phyloP scores from a whole-genome alignment of 2,797 vertebrate genomes.

The Vultur gryphus region DNA sequence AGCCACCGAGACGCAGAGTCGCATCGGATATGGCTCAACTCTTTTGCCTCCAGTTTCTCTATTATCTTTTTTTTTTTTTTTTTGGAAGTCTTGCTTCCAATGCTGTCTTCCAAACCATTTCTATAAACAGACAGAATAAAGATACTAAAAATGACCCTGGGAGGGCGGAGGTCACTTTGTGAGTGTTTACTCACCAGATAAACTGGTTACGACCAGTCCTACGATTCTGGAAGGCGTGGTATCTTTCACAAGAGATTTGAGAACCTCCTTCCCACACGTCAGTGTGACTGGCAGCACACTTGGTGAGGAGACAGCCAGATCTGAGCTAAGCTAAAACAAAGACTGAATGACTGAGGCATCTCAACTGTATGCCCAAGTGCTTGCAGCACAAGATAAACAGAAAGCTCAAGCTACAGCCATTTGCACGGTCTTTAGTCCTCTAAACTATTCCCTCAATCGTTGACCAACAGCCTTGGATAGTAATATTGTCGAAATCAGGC shows the following conservation, averaged over 20 bases:
- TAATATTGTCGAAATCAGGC: not conserved
- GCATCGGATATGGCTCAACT: not conserved
- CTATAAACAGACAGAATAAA: constrained; percentile 8
- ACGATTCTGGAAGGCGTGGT: rapidly evolving
- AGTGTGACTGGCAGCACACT: not conserved
- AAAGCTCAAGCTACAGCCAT: not conserved
- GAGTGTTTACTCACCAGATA: not conserved
- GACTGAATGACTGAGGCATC: not conserved
- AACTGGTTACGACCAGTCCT: not conserved
- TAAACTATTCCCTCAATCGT: not conserved
- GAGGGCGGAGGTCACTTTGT: not conserved
- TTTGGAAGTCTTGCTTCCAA: constrained; percentile 1
- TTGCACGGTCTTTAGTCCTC: not conserved
- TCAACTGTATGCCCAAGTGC: not conserved
- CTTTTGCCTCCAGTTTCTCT: not conserved
- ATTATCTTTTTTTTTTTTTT: not conserved
- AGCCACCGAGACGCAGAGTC: not conserved
- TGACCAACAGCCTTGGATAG: not conserved
- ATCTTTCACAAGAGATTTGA: not conserved
- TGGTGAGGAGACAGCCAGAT: not conserved
- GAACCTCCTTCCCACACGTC: not conserved
- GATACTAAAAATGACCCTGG: not conserved
- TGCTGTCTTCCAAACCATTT: not conserved
- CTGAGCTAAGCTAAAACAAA: constrained; percentile 7
- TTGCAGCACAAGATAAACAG: not conserved